These are phyloP conservation scores for Brachyptera putata DNA, from an alignment of 2,888 invertebrate genomes.

Conservation along the genomic window DNA sequence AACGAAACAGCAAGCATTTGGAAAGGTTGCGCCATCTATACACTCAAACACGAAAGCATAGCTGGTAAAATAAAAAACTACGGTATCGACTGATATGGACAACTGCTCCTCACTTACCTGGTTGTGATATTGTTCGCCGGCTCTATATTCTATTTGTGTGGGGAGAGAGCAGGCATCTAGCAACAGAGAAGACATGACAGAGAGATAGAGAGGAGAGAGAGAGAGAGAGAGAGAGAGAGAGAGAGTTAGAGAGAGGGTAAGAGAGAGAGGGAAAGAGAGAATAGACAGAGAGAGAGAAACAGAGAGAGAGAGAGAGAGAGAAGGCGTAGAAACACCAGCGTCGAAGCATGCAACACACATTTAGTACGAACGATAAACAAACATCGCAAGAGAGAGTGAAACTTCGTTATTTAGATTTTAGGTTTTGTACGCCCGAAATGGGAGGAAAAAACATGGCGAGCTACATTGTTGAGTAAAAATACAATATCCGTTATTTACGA, in stretches of 20 bases:
- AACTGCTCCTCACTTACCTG: slow-evolving; percentile 14
- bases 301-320: slow-evolving; percentile 28
- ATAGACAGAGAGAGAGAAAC: slow-evolving; percentile 4
- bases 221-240: slow-evolving; percentile 27
- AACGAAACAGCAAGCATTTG: too few relatives aligned
- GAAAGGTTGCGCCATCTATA: too few relatives aligned
- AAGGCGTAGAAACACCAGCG: slow-evolving; percentile 10
- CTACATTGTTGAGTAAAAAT: too few relatives aligned
- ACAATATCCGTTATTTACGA: background rate
- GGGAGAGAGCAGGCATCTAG: slow-evolving; percentile 91
- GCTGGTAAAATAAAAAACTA: too few relatives aligned
- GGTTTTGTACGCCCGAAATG: too few relatives aligned
- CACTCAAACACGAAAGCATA: too few relatives aligned
- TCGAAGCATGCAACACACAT: slow-evolving; percentile 22
- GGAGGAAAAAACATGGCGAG: too few relatives aligned
- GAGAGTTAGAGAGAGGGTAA: slow-evolving; percentile 56
- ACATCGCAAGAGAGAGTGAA: background rate
- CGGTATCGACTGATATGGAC: too few relatives aligned
- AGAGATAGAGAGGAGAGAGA: slow-evolving; percentile 57
- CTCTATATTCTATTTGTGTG: slow-evolving; percentile 84
- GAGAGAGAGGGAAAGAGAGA: slow-evolving; percentile 75
- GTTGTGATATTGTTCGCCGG: slow-evolving; percentile 63
- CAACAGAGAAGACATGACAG: slow-evolving; percentile 77
- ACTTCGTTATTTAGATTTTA: background rate
- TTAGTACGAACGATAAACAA: slow-evolving; percentile 1